Evolutionary conservation across 2,888 invertebrate species (phyloP), one percentile per base, ranked within the genome.

Genomic region (Drosophila bunnanda): DNA sequence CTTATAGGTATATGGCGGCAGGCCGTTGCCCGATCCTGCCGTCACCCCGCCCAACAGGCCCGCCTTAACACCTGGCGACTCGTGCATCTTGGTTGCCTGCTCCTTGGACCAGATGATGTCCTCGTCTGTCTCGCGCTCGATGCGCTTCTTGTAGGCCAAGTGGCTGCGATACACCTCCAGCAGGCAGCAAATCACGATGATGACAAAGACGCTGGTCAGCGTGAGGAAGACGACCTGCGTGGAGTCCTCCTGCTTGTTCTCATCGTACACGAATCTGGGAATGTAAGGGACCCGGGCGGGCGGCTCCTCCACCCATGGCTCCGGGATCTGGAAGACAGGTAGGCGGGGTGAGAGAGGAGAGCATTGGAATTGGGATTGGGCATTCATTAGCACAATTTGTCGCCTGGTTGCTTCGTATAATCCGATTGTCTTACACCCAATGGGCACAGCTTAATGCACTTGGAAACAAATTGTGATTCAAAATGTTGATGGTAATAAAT

Each of bases 221-320:
- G 95, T 95, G 76, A 97, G 95, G 88, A 97, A 97, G 67, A 97
- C 94, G 80, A 97, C 95, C 93, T 96, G 95, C 1, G 96, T 95
- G 64, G 95, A 95, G 86, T 97, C 96, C 91, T 97, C 97, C 90
- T 96, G 95, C 39, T 95, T 94, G 17, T 96, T 95, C 15, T 95
- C 94, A 77, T 95, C 95, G 38, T 95, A 95, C 32, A 92, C 89
- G 90, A 96, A 95, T 38, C 95, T 93, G 1, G 96, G 96, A 82
- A 95, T 95, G 91, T 97, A 97, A 0, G 95, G 94, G 13, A 95
- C 94, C 57, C 96, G 94, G 39, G 95, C 95, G 0, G 97, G 97
- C 3, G 97, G 96, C 89, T 97, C 97, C 91, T 96, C 96, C 4
- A 96, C 96, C 97, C 97, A 97, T 0, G 83, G 83, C 54, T 84